Evolutionary conservation across 2,113 vertebrate genomes (phyloP).

Genomic region (Melanocharis versteri): DNA sequence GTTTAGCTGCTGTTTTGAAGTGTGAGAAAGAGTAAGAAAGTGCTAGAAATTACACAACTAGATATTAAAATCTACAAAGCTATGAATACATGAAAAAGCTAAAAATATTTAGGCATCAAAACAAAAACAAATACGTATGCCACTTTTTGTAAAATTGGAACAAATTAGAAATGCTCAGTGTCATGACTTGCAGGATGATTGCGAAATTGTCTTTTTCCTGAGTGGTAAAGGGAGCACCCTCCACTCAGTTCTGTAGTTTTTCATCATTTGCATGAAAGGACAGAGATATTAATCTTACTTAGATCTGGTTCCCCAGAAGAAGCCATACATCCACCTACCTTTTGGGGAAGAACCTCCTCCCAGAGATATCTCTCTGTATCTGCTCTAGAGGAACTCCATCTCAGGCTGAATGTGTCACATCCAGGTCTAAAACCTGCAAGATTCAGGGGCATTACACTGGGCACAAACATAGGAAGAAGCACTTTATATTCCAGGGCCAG

Average conservation of each 20-base stretch:
- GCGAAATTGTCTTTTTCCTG: neutral
- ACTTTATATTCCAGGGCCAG: neutral
- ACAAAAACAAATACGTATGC: neutral
- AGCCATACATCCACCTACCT: neutral
- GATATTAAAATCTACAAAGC: neutral
- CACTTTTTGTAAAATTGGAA: neutral
- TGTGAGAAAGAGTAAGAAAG: neutral
- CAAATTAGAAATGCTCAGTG: neutral
- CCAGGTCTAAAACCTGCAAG: neutral
- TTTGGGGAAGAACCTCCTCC: neutral
- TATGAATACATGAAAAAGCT: neutral
- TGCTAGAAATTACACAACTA: neutral
- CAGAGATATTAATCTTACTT: neutral
- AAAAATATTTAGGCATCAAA: neutral
- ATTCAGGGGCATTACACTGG: neutral
- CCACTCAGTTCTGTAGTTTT: neutral
- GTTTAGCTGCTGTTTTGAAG: neutral
- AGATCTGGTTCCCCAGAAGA: neutral
- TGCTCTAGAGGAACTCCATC: neutral
- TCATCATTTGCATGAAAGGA: neutral
- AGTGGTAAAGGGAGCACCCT: neutral
- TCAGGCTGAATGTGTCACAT: neutral
- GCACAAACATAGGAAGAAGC: neutral
- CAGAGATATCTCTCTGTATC: neutral
- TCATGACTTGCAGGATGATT: neutral